Evolutionary conservation across 2,113 vertebrate species (phyloP).

Genomic region (Riparia riparia): DNA sequence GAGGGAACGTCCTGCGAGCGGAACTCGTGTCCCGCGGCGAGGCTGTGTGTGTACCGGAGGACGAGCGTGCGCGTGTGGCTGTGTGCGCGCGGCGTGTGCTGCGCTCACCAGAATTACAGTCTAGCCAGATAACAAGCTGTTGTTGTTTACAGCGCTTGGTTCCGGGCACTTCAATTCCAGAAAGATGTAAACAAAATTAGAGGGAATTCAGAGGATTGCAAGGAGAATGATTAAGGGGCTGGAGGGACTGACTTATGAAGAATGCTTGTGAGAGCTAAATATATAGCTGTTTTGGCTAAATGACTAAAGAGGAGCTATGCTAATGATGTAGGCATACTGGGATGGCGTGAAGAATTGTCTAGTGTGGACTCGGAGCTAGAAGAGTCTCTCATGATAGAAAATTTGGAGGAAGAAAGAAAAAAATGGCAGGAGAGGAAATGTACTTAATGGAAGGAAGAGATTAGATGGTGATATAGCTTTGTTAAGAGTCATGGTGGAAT

Average conservation of each 20-base stretch:
- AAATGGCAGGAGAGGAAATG: neutral
- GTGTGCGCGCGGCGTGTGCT: slow-evolving; percentile 17
- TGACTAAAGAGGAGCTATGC: slow-evolving; percentile 58
- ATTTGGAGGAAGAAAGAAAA: neutral
- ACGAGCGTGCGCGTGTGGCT: neutral
- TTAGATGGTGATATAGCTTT: slow-evolving; percentile 10
- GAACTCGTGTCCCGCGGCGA: rapidly evolving
- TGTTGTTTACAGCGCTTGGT: slow-evolving; percentile 61
- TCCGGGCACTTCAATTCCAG: slow-evolving; percentile 72
- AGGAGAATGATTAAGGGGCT: slow-evolving; percentile 71
- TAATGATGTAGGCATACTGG: slow-evolving; percentile 46
- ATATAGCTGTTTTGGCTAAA: slow-evolving; percentile 61
- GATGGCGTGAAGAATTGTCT: slow-evolving; percentile 32
- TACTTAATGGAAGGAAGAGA: neutral
- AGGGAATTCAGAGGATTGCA: slow-evolving; percentile 74
- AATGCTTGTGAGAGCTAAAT: slow-evolving; percentile 64
- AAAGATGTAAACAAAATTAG: slow-evolving; percentile 77
- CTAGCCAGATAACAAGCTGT: slow-evolving; percentile 70
- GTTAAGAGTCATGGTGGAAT: slow-evolving; percentile 30
- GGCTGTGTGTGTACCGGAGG: neutral
- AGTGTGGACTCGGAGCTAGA: slow-evolving; percentile 1
- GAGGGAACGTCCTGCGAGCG: rapidly evolving
- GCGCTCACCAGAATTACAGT: slow-evolving; percentile 50
- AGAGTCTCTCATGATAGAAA: neutral
- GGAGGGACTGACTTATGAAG: slow-evolving; percentile 69